Conservation (phyloP, 2,888 invertebrate genomes). For the Xestobium rufovillosum region DNA sequence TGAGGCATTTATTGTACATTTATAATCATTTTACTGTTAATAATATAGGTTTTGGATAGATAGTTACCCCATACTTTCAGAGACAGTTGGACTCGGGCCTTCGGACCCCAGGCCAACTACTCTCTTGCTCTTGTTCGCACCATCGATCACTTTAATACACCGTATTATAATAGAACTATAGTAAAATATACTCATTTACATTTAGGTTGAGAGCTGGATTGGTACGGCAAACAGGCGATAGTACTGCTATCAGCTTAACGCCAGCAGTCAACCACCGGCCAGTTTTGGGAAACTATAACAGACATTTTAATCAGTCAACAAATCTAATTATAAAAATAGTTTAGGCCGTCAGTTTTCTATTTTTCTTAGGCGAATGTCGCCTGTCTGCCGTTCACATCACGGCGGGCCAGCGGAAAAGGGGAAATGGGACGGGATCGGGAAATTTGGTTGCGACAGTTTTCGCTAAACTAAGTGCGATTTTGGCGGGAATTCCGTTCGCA, state of each 20-base stretch:
- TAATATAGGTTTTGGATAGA: conserved; percentile 41
- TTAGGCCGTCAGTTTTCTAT: conserved; percentile 39
- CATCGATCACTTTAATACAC: conserved; percentile 2
- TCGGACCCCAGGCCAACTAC: conserved; percentile 1
- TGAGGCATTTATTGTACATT: conserved; percentile 47
- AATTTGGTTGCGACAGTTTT: conserved; percentile 32
- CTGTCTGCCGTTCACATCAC: conserved; percentile 23
- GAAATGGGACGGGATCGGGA: conserved; percentile 26
- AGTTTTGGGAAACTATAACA: conserved; percentile 34
- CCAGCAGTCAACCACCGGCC: conserved; percentile 20
- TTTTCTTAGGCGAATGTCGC: conserved; percentile 24
- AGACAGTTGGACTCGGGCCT: conserved; percentile 24
- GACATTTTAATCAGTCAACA: conserved; percentile 38
- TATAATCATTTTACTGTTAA: conserved; percentile 43
- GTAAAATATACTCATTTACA: conserved; percentile 42
- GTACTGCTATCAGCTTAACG: too few species aligned
- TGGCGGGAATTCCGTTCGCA: conserved; percentile 10
- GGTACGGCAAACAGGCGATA: conserved; percentile 1
- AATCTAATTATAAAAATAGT: conserved; percentile 41
- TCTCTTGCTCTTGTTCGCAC: neutral
- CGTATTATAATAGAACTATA: conserved; percentile 32
- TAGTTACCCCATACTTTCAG: conserved; percentile 39
- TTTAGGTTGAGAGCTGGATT: conserved; percentile 26
- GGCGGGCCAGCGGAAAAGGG: conserved; percentile 22
- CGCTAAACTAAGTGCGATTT: conserved; percentile 31